Evolutionary conservation across 2,888 invertebrate genomes (phyloP), one percentile per base, ranked within the genome.

Genomic region (Cyclophora albipunctata): DNA sequence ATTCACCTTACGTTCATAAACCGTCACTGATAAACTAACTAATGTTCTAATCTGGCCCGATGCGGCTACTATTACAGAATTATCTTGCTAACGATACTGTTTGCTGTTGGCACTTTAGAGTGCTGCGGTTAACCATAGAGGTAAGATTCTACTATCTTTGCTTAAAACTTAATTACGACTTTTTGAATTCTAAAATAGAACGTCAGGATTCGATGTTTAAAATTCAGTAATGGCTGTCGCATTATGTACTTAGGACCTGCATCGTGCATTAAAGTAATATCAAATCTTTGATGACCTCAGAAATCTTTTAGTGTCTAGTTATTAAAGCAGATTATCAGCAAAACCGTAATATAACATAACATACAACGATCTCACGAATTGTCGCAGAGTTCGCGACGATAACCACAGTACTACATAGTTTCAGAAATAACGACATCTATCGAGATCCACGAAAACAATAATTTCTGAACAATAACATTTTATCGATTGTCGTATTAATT

Each of bases 391-490:
- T 61, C 55, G 56, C 49, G 55, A 54, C 75, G 84, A 85, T 85
- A 77, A 76, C 66, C 69, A 71, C 41, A 50, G 47, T 51, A 49
- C 51, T 81, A 78, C 75, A 78, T 77, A 75, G 73, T 69, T 73
- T 73, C 71, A 69, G 68, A 73, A 75, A 74, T 77, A 78, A 76
- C 75, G 64, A 73, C 73, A 77, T 73, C 78, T 84, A 88, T 88
- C 87, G 83, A 76, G 87, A 88, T 88, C 72, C 87, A 88, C 87
- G 87, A 86, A 73, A 67, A 73, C 82, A 79, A 87, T 88, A 85
- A 85, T 80, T 85, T 78, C 76, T 78, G 73, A 69, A 71, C 65
- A 78, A 84, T 83, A 79, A 78, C 68, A 37, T 37, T 76, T 85
- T 86, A 86, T 86, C 87, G 85, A 82, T 82, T 78, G 68, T 69